Conservation (phyloP, 2,113 vertebrate genomes). For the Callionymus lyra region DNA sequence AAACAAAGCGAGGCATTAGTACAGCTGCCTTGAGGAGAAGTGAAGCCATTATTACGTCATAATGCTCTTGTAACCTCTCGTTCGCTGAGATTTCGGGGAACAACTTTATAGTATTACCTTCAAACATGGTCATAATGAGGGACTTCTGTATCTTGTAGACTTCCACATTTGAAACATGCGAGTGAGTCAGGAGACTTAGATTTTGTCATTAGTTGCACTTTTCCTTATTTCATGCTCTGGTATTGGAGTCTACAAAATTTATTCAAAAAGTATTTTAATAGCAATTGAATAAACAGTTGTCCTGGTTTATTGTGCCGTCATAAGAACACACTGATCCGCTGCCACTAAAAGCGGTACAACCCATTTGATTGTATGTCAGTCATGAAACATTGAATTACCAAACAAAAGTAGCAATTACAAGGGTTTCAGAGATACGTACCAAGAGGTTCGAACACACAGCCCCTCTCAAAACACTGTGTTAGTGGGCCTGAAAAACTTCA, state of each 20-base stretch:
- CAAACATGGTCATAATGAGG: too few species aligned
- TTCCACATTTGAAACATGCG: too few species aligned
- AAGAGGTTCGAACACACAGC: conserved; percentile 42
- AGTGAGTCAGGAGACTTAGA: too few species aligned
- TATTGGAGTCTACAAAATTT: conserved; percentile 23
- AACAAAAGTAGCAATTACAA: conserved; percentile 53
- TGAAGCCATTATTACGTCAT: too few species aligned
- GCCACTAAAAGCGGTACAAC: conserved; percentile 48
- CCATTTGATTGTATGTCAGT: conserved; percentile 58
- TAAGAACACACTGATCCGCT: conserved; percentile 39
- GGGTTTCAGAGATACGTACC: conserved; percentile 57
- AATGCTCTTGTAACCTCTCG: too few species aligned
- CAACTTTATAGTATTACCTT: too few species aligned
- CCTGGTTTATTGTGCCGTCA: conserved; percentile 35
- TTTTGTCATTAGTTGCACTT: background rate
- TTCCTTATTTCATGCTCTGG: conserved; percentile 29
- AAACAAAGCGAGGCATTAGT: too few species aligned
- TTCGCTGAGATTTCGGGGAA: too few species aligned
- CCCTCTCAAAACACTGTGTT: conserved; percentile 21
- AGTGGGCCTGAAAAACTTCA: conserved; percentile 23
- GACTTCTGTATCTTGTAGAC: too few species aligned
- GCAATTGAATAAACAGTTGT: conserved; percentile 36
- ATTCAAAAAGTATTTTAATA: conserved; percentile 35
- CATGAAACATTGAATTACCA: conserved; percentile 43
- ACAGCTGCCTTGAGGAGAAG: too few species aligned